phyloP scores from a whole-genome alignment of 2,113 vertebrate species.

The Rhea americana region DNA sequence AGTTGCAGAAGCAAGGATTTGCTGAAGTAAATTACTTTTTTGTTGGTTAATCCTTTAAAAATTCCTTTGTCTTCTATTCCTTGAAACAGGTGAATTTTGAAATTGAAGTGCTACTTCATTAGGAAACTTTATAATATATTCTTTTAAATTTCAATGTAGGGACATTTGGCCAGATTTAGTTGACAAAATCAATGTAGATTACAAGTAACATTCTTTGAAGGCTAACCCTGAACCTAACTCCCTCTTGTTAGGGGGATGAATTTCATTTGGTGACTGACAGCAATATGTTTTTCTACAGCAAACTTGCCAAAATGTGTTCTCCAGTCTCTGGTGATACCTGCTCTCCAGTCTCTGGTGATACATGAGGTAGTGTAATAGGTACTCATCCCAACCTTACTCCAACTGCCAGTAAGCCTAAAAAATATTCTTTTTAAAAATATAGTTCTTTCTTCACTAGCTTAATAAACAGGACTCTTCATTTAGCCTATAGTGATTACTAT shows the following conservation, averaged over 20 bases:
- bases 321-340: accelerated
- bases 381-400: background rate
- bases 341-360: accelerated
- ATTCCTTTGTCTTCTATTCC: background rate
- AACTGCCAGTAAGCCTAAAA: background rate
- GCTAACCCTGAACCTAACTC: background rate
- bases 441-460: background rate
- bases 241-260: accelerated
- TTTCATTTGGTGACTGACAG: background rate
- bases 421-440: background rate
- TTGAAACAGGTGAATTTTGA: background rate
- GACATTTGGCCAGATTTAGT: background rate
- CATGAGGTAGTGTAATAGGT: background rate
- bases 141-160: background rate
- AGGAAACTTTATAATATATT: background rate
- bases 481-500: background rate
- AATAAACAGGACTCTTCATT: background rate
- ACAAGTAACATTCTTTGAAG: background rate
- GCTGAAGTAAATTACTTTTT: background rate
- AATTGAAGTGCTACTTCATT: background rate
- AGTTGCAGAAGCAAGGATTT: background rate
- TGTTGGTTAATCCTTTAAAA: background rate
- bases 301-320: background rate
- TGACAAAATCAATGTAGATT: background rate
- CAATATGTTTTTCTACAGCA: background rate